These are phyloP conservation scores for Acanthurus lineatus DNA, from an alignment of 2,797 vertebrate species.

Conservation along the genomic window DNA sequence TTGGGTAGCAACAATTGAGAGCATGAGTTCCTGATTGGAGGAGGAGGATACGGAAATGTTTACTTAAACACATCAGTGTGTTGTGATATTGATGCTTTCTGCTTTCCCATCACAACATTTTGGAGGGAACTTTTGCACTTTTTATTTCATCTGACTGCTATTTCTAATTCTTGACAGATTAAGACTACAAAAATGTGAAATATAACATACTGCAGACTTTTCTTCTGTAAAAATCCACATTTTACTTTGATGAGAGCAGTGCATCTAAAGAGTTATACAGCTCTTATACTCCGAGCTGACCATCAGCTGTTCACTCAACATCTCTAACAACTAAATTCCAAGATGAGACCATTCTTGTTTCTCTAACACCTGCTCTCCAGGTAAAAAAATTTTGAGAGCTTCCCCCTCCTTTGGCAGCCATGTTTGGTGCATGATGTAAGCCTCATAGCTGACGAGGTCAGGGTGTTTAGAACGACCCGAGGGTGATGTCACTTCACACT, in stretches of 20 bases:
- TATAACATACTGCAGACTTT: neutral
- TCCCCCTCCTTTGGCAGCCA: neutral
- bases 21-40: neutral
- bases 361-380: neutral
- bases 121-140: neutral
- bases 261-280: neutral
- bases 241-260: neutral
- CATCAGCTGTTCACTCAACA: neutral
- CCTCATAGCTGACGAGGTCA: neutral
- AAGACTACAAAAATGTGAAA: neutral
- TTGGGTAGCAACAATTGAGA: neutral
- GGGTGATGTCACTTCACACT: constrained; percentile 1
- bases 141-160: neutral
- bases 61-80: neutral
- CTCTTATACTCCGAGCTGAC: neutral
- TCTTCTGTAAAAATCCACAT: neutral
- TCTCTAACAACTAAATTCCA: neutral
- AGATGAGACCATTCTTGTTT: neutral
- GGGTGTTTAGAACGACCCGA: constrained; percentile 4
- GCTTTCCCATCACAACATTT: neutral
- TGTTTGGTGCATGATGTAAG: neutral
- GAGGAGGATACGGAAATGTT: neutral
- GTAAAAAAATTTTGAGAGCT: neutral
- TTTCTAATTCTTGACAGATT: neutral
- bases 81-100: neutral